A percentile compares a stretch with the other conserved stretches of the same genome.
phyloP scores from a whole-genome alignment of 2,113 vertebrate species.

The Larimichthys polyactis region DNA sequence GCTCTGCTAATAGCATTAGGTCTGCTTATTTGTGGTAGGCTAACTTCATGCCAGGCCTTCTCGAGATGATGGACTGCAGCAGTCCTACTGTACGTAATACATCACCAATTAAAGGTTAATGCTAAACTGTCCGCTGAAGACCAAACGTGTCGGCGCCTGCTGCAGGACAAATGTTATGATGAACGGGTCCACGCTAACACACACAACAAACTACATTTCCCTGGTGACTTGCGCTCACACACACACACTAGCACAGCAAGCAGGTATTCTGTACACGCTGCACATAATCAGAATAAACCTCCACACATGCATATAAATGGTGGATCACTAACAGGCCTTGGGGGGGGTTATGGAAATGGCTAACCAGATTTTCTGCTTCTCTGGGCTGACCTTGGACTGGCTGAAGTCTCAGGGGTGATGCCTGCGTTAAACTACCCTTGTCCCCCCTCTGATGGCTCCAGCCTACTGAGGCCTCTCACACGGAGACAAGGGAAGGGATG shows the following conservation, averaged over 20 bases:
- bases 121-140: conserved; percentile 61
- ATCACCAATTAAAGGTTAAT: conserved; percentile 85
- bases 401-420: conserved; percentile 44
- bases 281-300: neutral
- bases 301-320: neutral
- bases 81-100: conserved; percentile 69
- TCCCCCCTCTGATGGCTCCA: conserved; percentile 21
- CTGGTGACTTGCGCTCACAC: neutral
- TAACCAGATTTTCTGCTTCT: conserved; percentile 74
- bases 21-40: conserved; percentile 64
- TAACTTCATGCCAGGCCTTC: conserved; percentile 57
- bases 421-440: conserved; percentile 33
- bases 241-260: neutral
- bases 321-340: conserved; percentile 30
- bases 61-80: conserved; percentile 63
- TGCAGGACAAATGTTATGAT: conserved; percentile 16
- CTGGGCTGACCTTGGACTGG: conserved; percentile 64
- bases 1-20: conserved; percentile 60
- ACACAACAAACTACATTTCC: neutral
- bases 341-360: conserved; percentile 57
- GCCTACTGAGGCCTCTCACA: conserved; percentile 30
- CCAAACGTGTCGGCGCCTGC: conserved; percentile 15
- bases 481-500: conserved; percentile 39
- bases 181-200: conserved; percentile 3
- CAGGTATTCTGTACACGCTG: neutral